Evolutionary conservation across 2,888 invertebrate genomes (phyloP).

Genomic region (Syrista parreyssii): DNA sequence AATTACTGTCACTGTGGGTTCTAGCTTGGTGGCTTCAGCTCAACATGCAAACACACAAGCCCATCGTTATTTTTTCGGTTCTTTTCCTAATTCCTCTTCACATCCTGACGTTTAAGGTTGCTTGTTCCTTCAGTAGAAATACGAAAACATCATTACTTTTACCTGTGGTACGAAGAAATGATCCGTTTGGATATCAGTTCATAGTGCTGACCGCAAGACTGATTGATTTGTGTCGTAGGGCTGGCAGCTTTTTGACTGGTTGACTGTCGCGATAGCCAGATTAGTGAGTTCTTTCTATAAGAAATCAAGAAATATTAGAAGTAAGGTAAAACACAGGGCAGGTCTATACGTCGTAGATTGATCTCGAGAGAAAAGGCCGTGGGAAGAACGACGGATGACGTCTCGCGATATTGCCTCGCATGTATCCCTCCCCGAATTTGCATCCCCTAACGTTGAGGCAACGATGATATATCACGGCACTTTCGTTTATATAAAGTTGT

Average conservation of each 20-base stretch:
- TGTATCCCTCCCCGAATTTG: not conserved
- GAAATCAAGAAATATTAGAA: not conserved
- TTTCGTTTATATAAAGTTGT: conserved; percentile 7
- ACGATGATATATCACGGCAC: conserved; percentile 1
- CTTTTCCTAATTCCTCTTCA: not conserved
- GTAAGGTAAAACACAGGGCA: not conserved
- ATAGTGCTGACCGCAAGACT: too few species aligned
- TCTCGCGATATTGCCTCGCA: not conserved
- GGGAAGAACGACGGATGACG: not conserved
- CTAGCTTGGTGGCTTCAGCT: not conserved
- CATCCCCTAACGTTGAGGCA: not conserved
- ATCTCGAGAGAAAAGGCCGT: not conserved
- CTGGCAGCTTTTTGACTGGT: too few species aligned
- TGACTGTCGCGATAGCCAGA: not conserved
- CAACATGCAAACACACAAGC: not conserved
- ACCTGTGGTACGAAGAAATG: too few species aligned
- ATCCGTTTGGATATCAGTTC: too few species aligned
- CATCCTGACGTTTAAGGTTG: not conserved
- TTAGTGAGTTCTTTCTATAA: not conserved
- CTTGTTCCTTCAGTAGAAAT: not conserved
- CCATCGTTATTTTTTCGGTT: not conserved
- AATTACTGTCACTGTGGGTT: not conserved
- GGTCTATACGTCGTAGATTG: not conserved
- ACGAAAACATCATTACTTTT: not conserved
- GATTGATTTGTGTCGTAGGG: too few species aligned